Evolutionary conservation across 2,888 invertebrate species (phyloP), one percentile per base, ranked within the genome.

Genomic region (Pterostichus madidus): DNA sequence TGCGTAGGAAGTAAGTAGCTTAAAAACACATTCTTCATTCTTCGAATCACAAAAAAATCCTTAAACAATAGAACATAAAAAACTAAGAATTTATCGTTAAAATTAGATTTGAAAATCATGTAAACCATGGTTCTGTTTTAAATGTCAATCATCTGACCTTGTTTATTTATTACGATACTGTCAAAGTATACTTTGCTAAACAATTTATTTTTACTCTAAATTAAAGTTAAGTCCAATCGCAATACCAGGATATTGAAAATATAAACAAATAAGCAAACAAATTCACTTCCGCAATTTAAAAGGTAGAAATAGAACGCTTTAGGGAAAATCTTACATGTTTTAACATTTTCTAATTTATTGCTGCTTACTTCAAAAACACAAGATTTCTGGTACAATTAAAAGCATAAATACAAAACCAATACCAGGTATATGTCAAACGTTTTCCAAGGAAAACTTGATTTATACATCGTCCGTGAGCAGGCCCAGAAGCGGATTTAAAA

Each of bases 401-500:
- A 56, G 17, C 56, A 56, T 56, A 56, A 56, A 56, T 56, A 56
- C 15, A 13, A 56, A 56, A 56, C 49, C 49, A 49, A 49, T 49
- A 49, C 49, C 49, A 49, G 49, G 49, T 49, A 49, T 39, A 39
- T 39, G 49, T 49, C 10, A 2, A 49, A 49, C 11, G 13, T 49
- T 64, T 35, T 71, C 44, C 68, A 71, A 71, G 68, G 68, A 71
- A 44, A 71, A 71, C 68, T 71, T 71, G 68, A 71, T 71, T 71
- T 71, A 15, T 71, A 11, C n/a, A 11, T 59, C 64, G 49, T 49
- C 49, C 49, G 49, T n/a, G 49, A 49, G 49, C 49, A 49, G 13
- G 10, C 49, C 49, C n/a, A n/a, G n/a, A n/a, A n/a, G n/a, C n/a
- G n/a, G n/a, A n/a, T n/a, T n/a, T n/a, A n/a, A n/a, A n/a, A n/a